Percentiles rank a stretch among this genome's conserved stretches.
Conservation (phyloP, 64 coral and sea anemone species). For the Montipora foliosa region DNA sequence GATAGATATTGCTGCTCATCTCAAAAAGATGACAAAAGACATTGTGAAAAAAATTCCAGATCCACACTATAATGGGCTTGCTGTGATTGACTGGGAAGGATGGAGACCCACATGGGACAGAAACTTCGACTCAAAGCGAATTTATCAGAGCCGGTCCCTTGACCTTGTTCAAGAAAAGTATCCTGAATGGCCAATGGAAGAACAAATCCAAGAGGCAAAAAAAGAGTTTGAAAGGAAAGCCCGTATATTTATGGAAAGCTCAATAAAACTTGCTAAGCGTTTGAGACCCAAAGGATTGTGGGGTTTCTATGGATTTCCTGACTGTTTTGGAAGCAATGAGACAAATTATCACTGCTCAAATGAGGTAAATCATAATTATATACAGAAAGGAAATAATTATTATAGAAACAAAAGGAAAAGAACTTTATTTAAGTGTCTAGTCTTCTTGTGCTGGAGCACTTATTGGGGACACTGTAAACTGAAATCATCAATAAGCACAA, state of each 20-base stretch:
- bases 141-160: constrained; percentile 89
- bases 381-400: too few species aligned
- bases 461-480: too few species aligned
- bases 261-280: constrained; percentile 79
- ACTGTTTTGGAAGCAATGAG: constrained; percentile 81
- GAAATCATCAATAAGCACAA: too few species aligned
- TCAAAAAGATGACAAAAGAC: constrained; percentile 78
- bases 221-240: constrained; percentile 82
- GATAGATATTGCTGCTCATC: constrained; percentile 78
- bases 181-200: constrained; percentile 84
- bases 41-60: constrained; percentile 92
- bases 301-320: constrained; percentile 99
- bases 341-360: constrained; percentile 77
- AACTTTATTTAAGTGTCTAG: too few species aligned
- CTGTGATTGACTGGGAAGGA: constrained; percentile 97
- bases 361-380: constrained; percentile 49
- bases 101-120: constrained; percentile 94
- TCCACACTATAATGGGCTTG: constrained; percentile 78
- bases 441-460: too few species aligned
- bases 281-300: constrained; percentile 88
- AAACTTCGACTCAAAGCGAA: constrained; percentile 88
- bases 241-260: constrained; percentile 82
- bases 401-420: too few species aligned
- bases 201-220: constrained; percentile 76
- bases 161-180: constrained; percentile 73